A percentile compares a stretch with the other conserved stretches of the same genome.
phyloP scores from a whole-genome alignment of 2,797 vertebrate species.

The Coilia nasus region DNA sequence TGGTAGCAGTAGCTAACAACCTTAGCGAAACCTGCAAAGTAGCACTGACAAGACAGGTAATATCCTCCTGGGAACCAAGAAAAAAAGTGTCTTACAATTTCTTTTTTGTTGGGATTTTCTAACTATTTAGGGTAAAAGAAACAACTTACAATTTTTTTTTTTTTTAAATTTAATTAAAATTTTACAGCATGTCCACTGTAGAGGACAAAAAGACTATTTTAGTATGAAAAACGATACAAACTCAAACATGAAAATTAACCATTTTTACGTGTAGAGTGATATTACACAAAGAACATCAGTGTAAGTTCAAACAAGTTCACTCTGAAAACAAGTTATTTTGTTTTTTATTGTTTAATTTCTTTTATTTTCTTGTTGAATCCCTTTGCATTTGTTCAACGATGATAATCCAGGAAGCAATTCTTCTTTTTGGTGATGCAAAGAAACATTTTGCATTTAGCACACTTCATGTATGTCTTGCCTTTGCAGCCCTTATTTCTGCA shows the following conservation, averaged over 20 bases:
- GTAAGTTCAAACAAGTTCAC: background rate
- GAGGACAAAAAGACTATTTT: background rate
- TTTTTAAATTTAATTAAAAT: conserved; percentile 28
- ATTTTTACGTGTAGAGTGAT: background rate
- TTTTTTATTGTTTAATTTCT: background rate
- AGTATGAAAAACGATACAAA: background rate
- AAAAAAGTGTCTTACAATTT: too few relatives aligned
- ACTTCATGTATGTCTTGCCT: conserved; percentile 29
- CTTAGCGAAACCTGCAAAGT: too few relatives aligned
- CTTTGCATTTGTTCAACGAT: background rate
- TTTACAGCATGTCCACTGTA: conserved; percentile 25
- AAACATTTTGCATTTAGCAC: conserved; percentile 50
- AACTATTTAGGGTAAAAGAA: conserved; percentile 9
- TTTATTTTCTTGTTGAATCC: too few relatives aligned
- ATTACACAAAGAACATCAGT: background rate
- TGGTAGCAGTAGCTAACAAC: too few relatives aligned
- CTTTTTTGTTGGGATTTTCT: background rate
- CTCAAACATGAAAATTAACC: background rate
- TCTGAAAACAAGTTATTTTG: background rate
- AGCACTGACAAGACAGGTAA: too few relatives aligned
- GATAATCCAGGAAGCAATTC: conserved; percentile 44
- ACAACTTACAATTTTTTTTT: conserved; percentile 3
- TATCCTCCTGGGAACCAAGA: too few relatives aligned
- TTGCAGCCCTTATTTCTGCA: conserved; percentile 33
- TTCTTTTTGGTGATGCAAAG: conserved; percentile 47